A percentile compares a stretch with the other conserved stretches of the same genome.
Conservation (phyloP, 2,797 vertebrate species). For the Trematomus bernacchii region DNA sequence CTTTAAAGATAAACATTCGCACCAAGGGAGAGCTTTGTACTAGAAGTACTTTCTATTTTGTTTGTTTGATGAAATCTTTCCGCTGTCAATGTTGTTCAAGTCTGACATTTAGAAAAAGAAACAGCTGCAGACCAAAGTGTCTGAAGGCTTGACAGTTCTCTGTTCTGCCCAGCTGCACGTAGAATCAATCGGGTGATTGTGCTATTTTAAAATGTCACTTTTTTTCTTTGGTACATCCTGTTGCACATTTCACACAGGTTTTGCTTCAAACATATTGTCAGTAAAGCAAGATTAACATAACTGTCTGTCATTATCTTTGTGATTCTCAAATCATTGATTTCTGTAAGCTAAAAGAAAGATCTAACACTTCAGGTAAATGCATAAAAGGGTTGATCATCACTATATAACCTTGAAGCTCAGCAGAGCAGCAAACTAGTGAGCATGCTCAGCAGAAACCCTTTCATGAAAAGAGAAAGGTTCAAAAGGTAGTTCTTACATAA, state of each 20-base stretch:
- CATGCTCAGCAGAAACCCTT: constrained; percentile 34
- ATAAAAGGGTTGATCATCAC: background rate
- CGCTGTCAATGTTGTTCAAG: background rate
- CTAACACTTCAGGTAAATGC: background rate
- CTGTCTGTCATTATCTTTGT: background rate
- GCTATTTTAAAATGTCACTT: constrained; percentile 1
- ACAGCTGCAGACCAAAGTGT: constrained; percentile 1
- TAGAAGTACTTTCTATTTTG: constrained; percentile 1
- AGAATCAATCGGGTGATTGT: constrained; percentile 9
- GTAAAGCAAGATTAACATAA: background rate
- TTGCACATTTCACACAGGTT: constrained; percentile 9
- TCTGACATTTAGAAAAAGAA: constrained; percentile 30
- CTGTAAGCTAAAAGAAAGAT: background rate
- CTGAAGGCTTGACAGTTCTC: background rate
- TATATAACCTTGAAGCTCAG: background rate
- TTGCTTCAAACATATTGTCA: background rate
- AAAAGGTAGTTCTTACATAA: constrained; percentile 31
- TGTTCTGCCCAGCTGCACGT: background rate
- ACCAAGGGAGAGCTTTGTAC: background rate
- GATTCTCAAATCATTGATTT: background rate
- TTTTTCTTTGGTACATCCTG: constrained; percentile 3
- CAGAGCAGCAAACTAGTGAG: constrained; percentile 1
- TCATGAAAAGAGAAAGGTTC: constrained; percentile 19
- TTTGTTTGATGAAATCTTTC: constrained; percentile 28
- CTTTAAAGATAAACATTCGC: constrained; percentile 7